These are phyloP conservation scores for Acanthococcus lagerstroemiae DNA, from an alignment of 2,888 invertebrate genomes.

Conservation along the genomic window DNA sequence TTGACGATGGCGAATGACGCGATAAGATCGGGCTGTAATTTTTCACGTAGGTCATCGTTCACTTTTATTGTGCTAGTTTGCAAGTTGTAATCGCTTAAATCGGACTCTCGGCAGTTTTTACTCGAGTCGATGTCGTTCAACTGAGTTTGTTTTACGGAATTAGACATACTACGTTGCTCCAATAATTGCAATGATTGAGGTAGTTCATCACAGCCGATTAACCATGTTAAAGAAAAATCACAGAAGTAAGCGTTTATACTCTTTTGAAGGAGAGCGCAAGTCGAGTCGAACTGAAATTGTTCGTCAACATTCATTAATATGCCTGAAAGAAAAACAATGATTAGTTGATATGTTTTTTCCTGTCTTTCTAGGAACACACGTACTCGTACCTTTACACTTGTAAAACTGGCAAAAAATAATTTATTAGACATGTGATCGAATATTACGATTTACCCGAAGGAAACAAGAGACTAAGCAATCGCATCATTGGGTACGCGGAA, in stretches of 20 bases:
- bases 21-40: no score
- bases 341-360: no score
- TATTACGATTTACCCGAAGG: conserved; percentile 2
- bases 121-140: background rate
- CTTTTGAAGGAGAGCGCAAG: background rate
- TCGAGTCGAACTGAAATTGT: background rate
- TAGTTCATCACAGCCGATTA: conserved; percentile 7
- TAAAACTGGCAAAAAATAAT: no score
- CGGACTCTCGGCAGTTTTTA: no score
- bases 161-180: background rate
- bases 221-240: conserved; percentile 14
- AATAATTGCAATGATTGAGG: conserved; percentile 9
- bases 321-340: background rate
- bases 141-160: background rate
- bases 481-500: conserved; percentile 20
- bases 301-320: background rate
- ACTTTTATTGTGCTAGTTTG: no score
- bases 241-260: conserved; percentile 18
- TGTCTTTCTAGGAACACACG: no score
- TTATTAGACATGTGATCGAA: no score
- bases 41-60: no score
- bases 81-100: no score
- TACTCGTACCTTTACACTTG: no score
- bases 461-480: conserved; percentile 16
- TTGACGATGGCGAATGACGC: background rate